Conservation (phyloP, 2,113 vertebrate genomes). For the Epinephelus moara region DNA sequence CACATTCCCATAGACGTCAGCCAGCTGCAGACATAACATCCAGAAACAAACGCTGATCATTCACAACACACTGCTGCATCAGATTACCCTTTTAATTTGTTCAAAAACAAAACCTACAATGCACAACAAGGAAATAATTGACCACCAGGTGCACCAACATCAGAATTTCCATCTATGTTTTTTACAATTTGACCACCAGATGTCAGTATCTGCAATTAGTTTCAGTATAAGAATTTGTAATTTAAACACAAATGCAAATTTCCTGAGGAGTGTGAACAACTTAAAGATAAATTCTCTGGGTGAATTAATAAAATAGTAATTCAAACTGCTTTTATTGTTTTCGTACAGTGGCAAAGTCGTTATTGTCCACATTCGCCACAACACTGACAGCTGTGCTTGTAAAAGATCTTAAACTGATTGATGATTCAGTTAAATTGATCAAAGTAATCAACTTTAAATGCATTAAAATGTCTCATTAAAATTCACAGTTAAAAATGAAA, state of each 20-base stretch:
- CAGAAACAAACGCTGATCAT: not conserved
- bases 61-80: not conserved
- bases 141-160: not conserved
- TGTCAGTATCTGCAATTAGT: not conserved
- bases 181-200: not conserved
- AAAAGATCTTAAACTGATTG: not conserved
- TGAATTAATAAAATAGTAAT: not conserved
- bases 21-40: constrained; percentile 70
- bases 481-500: not conserved
- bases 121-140: too few relatives aligned
- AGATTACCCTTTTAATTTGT: too few relatives aligned
- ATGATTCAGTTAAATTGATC: not conserved
- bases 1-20: constrained; percentile 12
- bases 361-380: not conserved
- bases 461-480: too few relatives aligned
- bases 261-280: not conserved
- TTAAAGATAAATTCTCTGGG: not conserved
- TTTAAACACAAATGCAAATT: not conserved
- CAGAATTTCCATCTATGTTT: not conserved
- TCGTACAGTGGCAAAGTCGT: not conserved
- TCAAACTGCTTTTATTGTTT: not conserved
- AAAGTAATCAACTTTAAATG: not conserved
- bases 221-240: too few relatives aligned
- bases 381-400: not conserved
- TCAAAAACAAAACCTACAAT: not conserved